Percentiles rank a stretch among this genome's conserved stretches.
phyloP scores from a whole-genome alignment of 92 coral and sea anemone genomes.

The Parazoanthus darwini region DNA sequence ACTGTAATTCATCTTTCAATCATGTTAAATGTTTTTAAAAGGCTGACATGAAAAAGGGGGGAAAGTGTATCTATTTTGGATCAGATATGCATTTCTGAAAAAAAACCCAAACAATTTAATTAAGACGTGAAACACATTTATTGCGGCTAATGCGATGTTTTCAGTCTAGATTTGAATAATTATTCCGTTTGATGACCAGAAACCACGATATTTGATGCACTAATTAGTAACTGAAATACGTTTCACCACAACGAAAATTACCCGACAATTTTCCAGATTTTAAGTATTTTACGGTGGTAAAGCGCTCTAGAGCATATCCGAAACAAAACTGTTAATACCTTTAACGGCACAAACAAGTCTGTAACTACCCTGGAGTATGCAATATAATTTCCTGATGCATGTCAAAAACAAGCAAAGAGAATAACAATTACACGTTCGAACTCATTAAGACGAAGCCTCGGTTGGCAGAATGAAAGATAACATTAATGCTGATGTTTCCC shows the following conservation, averaged over 20 bases:
- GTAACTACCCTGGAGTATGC: background rate
- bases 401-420: background rate
- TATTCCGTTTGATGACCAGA: background rate
- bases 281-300: background rate
- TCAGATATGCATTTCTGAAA: too few species aligned
- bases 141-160: background rate
- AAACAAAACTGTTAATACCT: background rate
- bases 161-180: background rate
- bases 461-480: slow-evolving; percentile 23
- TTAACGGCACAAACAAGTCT: background rate
- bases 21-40: background rate
- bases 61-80: too few species aligned
- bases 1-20: too few species aligned
- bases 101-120: background rate
- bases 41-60: background rate
- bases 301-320: background rate
- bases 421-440: background rate
- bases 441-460: background rate
- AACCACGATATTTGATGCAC: background rate
- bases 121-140: background rate
- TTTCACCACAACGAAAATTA: background rate
- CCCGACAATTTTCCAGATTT: background rate
- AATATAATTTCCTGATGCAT: background rate
- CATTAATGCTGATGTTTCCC: background rate
- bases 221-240: background rate